Conservation (phyloP, 2,113 vertebrate species). For the Boleophthalmus pectinirostris region DNA sequence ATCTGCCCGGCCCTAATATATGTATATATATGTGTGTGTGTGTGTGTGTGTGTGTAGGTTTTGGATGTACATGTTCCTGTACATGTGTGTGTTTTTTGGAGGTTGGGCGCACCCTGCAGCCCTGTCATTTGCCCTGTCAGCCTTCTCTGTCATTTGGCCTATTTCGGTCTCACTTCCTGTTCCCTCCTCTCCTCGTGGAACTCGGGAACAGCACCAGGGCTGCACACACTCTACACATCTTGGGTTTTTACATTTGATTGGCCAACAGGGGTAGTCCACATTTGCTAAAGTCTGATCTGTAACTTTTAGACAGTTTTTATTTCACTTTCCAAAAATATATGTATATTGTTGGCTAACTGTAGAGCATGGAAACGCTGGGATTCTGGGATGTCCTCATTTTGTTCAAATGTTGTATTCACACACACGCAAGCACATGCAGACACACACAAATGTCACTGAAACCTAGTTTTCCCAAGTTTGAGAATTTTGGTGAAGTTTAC, state of each 20-base stretch:
- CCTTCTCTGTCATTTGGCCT: neutral
- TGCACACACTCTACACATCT: neutral
- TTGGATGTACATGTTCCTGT: neutral
- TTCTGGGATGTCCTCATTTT: no score
- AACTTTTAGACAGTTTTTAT: no score
- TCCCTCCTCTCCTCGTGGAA: neutral
- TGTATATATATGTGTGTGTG: neutral
- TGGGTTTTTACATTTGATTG: neutral
- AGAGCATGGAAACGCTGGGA: no score
- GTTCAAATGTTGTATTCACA: no score
- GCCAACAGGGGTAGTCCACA: neutral
- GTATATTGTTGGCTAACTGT: no score
- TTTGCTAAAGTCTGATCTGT: neutral
- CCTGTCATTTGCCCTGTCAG: neutral
- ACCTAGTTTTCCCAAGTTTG: no score
- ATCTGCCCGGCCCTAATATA: no score
- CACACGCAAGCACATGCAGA: no score
- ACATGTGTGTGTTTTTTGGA: neutral
- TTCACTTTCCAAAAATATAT: no score
- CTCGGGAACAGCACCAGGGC: no score
- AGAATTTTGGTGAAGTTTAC: no score
- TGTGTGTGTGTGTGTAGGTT: neutral
- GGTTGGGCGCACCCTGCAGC: neutral
- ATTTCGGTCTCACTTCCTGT: constrained; percentile 1
- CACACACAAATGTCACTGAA: no score